Base-by-base conservation (phyloP, 2,888 invertebrate species). In the Hyposoter didymator region DNA sequence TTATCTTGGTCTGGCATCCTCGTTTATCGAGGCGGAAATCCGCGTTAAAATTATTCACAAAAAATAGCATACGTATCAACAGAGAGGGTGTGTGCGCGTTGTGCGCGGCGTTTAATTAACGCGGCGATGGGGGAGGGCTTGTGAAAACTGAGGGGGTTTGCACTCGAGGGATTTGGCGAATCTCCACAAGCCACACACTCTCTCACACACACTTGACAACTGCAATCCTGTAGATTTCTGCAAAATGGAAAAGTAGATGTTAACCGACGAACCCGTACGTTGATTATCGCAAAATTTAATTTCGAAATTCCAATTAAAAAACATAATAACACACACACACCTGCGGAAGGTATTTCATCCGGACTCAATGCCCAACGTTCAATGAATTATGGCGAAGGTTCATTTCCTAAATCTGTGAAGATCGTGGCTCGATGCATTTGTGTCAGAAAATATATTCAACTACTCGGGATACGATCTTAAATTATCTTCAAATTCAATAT, bases 1-100 rank as follows among this genome's bases (percentile, higher is more conserved):
- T 59, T 82, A 78, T 78, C 78, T 82, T 55, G 74, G 85, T 83
- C 88, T 88, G 86, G 89, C 88, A 91, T 91, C 90, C 89, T 89
- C 90, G 88, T 90, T 91, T 90, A 90, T 91, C 90, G 90, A 90
- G 86, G 83, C 85, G 83, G 67, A 81, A 82, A 83, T 62, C 78
- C n/a, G 62, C 8, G 35, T 43, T 55, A 69, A 85, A 52, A 78
- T 49, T 69, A 62, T 81, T 55, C 67, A 62, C 59, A 70, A 62
- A 84, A 78, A 84, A 72, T 52, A 43, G 49, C 67, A 19, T 19
- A 14, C 83, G 73, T 69, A 67, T 67, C 55, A 35, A 62, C 22
- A 19, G 81, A 43, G 59, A 14, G 78, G 22, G 67, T 43, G 47
- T 39, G 32, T 43, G 14, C 8, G 43, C 43, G 22, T 74, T 52